Evolutionary conservation across 2,797 vertebrate genomes (phyloP).

Genomic region (Petrocephalus schoutedeni): DNA sequence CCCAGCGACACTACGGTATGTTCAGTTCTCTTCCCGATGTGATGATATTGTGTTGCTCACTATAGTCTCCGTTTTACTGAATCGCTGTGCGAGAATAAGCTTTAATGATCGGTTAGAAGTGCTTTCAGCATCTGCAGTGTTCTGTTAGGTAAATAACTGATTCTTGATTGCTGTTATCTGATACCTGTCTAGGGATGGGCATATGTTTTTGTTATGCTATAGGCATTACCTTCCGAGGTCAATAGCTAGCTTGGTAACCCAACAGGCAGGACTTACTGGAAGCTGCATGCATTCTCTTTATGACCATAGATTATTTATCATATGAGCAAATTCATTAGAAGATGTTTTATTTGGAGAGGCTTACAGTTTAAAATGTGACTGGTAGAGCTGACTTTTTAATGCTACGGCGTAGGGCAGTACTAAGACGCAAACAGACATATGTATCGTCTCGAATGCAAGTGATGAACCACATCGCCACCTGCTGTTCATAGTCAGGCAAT

Average conservation of each 20-base stretch:
- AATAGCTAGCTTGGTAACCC: neutral
- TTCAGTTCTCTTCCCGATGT: neutral
- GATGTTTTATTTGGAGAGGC: neutral
- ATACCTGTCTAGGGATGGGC: neutral
- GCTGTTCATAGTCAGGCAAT: neutral
- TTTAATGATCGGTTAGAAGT: neutral
- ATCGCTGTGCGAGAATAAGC: neutral
- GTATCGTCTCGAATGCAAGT: neutral
- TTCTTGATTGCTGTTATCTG: neutral
- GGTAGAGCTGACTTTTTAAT: neutral
- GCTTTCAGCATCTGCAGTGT: neutral
- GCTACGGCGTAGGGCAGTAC: neutral
- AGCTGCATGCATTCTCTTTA: neutral
- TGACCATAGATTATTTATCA: neutral
- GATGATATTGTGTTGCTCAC: neutral
- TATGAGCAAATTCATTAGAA: neutral
- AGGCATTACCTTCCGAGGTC: neutral
- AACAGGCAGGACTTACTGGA: neutral
- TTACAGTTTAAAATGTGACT: neutral
- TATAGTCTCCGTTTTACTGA: neutral
- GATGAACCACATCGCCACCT: neutral
- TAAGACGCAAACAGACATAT: neutral
- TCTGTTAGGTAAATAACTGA: conserved; percentile 2
- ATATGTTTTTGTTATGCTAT: neutral
- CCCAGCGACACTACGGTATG: conserved; percentile 34